Evolutionary conservation across 2,888 invertebrate species (phyloP).

Genomic region (Desoria tigrina): DNA sequence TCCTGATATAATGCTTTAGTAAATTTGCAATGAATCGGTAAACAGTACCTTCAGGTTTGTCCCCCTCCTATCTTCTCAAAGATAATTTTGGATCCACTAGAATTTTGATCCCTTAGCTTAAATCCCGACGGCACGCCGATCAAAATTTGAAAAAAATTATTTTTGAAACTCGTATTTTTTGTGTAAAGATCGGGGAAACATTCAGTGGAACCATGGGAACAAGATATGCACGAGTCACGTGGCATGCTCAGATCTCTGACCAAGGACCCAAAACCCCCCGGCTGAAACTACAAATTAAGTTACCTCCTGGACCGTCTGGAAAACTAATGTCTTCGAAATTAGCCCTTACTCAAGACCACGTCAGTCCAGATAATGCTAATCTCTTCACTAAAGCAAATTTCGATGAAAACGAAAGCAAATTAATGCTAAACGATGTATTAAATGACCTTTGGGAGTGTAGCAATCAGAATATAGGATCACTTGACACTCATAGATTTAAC

Average conservation of each 20-base stretch:
- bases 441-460: slow-evolving; percentile 5
- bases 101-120: too few relatives aligned
- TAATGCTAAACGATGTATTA: slow-evolving; percentile 12
- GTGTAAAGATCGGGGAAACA: slow-evolving; percentile 4
- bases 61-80: too few relatives aligned
- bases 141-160: too few relatives aligned
- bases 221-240: slow-evolving; percentile 19
- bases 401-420: background rate
- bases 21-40: background rate
- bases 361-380: background rate
- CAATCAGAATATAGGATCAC: background rate
- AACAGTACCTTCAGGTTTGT: background rate
- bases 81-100: too few relatives aligned
- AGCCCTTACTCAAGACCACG: background rate
- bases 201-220: slow-evolving; percentile 30
- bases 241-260: background rate
- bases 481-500: background rate
- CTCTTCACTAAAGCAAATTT: slow-evolving; percentile 2
- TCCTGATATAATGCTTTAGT: too few relatives aligned
- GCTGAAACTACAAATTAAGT: background rate
- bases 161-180: too few relatives aligned
- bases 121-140: too few relatives aligned
- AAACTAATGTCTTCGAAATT: background rate
- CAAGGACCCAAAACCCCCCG: slow-evolving; percentile 4
- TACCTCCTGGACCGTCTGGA: background rate